Evolutionary conservation across 2,888 invertebrate genomes (phyloP), one percentile per base, ranked within the genome.

Genomic region (Aricia artaxerxes): DNA sequence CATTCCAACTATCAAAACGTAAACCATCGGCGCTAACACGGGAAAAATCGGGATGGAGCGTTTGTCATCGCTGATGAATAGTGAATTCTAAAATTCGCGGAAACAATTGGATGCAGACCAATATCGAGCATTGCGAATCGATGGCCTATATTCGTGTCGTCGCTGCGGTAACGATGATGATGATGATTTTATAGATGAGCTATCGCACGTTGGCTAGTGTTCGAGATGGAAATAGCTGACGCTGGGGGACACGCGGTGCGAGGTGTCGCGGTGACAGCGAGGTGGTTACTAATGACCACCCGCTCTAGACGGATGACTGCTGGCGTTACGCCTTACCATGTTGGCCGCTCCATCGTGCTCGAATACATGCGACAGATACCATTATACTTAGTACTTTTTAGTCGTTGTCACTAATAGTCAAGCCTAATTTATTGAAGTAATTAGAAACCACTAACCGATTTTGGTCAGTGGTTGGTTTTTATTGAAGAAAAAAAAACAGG

Each of bases 211-310:
- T 69, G 69, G 69, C 69, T 38, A 16, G 69, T 38, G 35, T 35
- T 69, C 35, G 40, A 44, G 40, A 44, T 73, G 44, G 38, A 60
- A 53, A 38, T 60, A 38, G 31, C 44, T 49, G 69, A 64, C 49
- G 60, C 61, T 69, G 75, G 78, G 80, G 82, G 83, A 84, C 85
- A 79, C 80, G 82, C 89, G 89, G 90, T 91, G 89, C 87, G 84
- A 82, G 85, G 86, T 86, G 88, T 92, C 91, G 92, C 89, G 86
- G 91, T 90, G 91, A 92, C 90, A 89, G 87, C 91, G 88, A 86
- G 84, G 86, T 86, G 85, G 87, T 89, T 89, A 92, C 88, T 91
- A 92, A 93, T 92, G 88, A 88, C 87, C 86, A 85, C 88, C 89
- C 90, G 87, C 87, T 84, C 81, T 87, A 90, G 90, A 93, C 88